Evolutionary conservation across 2,113 vertebrate species (phyloP).

Genomic region (Mus spicilegus): DNA sequence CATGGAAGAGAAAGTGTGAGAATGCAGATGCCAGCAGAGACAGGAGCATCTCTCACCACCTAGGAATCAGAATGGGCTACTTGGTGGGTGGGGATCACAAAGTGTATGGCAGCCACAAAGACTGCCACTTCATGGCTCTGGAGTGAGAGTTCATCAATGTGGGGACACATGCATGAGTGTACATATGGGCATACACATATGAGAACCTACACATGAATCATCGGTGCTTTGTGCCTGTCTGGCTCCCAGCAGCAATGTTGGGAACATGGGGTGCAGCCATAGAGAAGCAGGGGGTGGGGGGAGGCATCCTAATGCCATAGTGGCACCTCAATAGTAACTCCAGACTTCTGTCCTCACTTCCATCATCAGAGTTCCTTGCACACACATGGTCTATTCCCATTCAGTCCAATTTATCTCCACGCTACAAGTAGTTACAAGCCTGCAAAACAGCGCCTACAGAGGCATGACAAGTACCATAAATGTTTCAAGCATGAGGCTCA

Average conservation of each 20-base stretch:
- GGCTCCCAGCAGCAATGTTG: background rate
- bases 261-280: background rate
- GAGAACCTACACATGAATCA: background rate
- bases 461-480: background rate
- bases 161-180: background rate
- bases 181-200: fast-evolving
- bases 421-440: background rate
- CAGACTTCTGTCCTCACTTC: background rate
- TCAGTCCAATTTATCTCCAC: background rate
- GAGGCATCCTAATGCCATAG: fast-evolving
- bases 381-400: background rate
- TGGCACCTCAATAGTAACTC: background rate
- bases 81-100: slow-evolving; percentile 30
- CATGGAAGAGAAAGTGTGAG: slow-evolving; percentile 69
- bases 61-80: slow-evolving; percentile 52
- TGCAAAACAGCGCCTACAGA: background rate
- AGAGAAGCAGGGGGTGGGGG: too few relatives aligned
- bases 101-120: slow-evolving; percentile 27
- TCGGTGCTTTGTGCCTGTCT: background rate
- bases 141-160: background rate
- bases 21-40: slow-evolving; percentile 22
- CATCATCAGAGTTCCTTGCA: background rate
- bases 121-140: slow-evolving; percentile 18
- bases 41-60: slow-evolving; percentile 61
- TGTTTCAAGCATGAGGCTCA: background rate